Evolutionary conservation across 2,888 invertebrate genomes (phyloP).

Genomic region (Athalia circularis): DNA sequence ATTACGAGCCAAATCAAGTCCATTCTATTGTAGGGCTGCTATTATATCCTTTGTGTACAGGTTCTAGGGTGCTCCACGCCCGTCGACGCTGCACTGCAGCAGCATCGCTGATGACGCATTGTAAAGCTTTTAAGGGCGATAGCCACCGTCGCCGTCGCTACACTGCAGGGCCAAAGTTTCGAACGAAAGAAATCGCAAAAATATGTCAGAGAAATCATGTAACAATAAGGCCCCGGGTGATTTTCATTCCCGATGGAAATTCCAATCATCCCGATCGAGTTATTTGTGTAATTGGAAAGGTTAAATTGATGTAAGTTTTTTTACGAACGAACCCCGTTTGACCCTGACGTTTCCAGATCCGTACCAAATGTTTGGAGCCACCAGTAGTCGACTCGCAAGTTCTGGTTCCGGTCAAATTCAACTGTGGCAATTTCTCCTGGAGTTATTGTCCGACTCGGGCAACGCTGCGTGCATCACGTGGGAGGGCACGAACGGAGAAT

Average conservation of each 20-base stretch:
- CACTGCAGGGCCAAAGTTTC: too few relatives aligned
- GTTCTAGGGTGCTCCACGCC: conserved; percentile 69
- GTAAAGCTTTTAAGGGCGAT: conserved; percentile 71
- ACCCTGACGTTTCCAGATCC: conserved; percentile 86
- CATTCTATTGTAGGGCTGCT: conserved; percentile 73
- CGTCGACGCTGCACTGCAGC: conserved; percentile 25
- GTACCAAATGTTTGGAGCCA: conserved; percentile 98
- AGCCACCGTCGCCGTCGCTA: conserved; percentile 5
- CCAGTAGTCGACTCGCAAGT: conserved; percentile 96
- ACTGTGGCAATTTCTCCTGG: conserved; percentile 98
- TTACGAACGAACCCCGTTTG: neutral
- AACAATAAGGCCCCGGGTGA: neutral
- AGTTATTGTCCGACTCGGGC: conserved; percentile 95
- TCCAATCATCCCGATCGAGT: neutral
- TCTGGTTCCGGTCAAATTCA: conserved; percentile 99
- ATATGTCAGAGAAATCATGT: neutral
- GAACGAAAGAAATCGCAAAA: conserved; percentile 10
- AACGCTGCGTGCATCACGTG: conserved; percentile 98
- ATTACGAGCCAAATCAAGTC: conserved; percentile 74
- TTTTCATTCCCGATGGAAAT: neutral
- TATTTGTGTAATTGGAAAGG: neutral
- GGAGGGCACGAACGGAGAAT: conserved; percentile 99
- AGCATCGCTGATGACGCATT: conserved; percentile 73
- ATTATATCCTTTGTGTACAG: conserved; percentile 68
- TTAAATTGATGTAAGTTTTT: neutral